Conservation (phyloP, 2,888 invertebrate genomes). For the Drosophila anomalata region DNA sequence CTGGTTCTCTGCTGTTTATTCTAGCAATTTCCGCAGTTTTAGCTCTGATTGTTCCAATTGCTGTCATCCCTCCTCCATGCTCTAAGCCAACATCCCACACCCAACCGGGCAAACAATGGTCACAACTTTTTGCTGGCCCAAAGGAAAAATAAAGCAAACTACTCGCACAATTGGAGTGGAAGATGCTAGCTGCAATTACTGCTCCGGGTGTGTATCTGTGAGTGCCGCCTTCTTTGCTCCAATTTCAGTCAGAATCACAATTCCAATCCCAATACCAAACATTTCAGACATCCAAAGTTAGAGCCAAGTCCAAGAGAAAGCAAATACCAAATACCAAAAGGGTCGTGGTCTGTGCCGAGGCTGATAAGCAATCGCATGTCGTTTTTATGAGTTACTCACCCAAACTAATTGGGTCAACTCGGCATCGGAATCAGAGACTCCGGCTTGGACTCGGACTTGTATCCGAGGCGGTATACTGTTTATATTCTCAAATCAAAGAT, state of each 20-base stretch:
- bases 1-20: conserved; percentile 54
- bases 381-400: conserved; percentile 71
- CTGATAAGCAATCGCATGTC: conserved; percentile 61
- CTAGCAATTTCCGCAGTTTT: conserved; percentile 72
- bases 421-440: background rate
- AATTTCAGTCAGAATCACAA: conserved; percentile 22
- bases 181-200: conserved; percentile 22
- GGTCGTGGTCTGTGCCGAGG: conserved; percentile 38
- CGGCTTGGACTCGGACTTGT: background rate
- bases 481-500: conserved; percentile 72
- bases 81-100: conserved; percentile 19
- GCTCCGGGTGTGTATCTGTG: background rate
- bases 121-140: conserved; percentile 8
- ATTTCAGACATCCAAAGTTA: conserved; percentile 15
- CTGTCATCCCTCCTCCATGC: conserved; percentile 49
- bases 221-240: conserved; percentile 15
- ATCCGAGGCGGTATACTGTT: conserved; percentile 5
- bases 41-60: conserved; percentile 68
- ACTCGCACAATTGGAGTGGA: conserved; percentile 22
- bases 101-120: conserved; percentile 31
- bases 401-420: conserved; percentile 69
- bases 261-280: conserved; percentile 2
- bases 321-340: conserved; percentile 50
- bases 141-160: conserved; percentile 9
- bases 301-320: conserved; percentile 53